phyloP scores from a whole-genome alignment of 2,797 vertebrate species.

The Discoglossus pictus region DNA sequence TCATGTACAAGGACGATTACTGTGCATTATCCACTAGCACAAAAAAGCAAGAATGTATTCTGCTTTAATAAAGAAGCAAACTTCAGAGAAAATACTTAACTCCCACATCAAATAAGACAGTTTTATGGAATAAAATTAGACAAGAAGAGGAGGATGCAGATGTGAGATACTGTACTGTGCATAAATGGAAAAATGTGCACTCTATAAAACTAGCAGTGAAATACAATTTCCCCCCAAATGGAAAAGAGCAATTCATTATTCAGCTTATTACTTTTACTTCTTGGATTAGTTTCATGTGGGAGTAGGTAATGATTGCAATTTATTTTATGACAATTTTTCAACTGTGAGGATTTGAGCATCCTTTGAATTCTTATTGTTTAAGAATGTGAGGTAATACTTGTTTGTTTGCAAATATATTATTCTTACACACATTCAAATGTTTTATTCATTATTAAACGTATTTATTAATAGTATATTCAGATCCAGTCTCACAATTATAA shows the following conservation, averaged over 20 bases:
- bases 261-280: neutral
- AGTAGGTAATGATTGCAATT: neutral
- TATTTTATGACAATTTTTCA: neutral
- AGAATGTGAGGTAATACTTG: too few species aligned
- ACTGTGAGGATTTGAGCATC: too few species aligned
- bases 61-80: slow-evolving; percentile 15
- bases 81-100: slow-evolving; percentile 22
- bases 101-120: slow-evolving; percentile 22
- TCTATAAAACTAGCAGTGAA: neutral
- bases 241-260: neutral
- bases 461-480: too few species aligned
- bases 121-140: slow-evolving; percentile 23
- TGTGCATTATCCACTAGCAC: neutral
- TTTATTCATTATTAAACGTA: too few species aligned
- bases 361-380: too few species aligned
- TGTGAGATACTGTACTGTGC: neutral
- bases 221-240: neutral
- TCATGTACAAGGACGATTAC: too few species aligned
- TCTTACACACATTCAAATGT: too few species aligned
- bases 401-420: too few species aligned
- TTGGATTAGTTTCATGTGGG: neutral
- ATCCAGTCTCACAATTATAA: too few species aligned
- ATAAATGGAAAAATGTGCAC: slow-evolving; percentile 1
- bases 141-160: neutral
- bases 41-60: neutral